Evolutionary conservation across 1,140 invertebrate genomes (phyloP).

Genomic region (Fragariocoptes setiger): DNA sequence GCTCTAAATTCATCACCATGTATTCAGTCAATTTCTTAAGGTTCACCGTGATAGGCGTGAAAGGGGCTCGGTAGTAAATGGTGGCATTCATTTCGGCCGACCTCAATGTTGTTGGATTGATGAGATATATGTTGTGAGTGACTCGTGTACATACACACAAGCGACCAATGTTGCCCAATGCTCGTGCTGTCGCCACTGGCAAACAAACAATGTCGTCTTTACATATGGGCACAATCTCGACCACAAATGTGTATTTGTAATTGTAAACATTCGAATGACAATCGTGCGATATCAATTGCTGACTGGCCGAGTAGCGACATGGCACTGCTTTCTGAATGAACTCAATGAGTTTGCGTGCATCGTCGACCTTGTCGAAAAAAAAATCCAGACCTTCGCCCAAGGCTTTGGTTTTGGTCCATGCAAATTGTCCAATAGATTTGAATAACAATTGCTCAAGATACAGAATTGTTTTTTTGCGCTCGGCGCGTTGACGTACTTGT

Average conservation of each 20-base stretch:
- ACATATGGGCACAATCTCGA: conserved; percentile 85
- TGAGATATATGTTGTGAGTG: conserved; percentile 57
- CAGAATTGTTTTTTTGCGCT: conserved; percentile 87
- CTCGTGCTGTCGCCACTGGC: conserved; percentile 48
- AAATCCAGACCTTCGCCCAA: conserved; percentile 61
- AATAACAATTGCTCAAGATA: conserved; percentile 90
- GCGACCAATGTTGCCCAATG: conserved; percentile 62
- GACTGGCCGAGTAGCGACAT: conserved; percentile 27
- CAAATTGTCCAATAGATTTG: conserved; percentile 68
- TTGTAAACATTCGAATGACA: conserved; percentile 84
- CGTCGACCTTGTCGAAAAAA: conserved; percentile 55
- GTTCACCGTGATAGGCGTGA: conserved; percentile 49
- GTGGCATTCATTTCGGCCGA: conserved; percentile 51
- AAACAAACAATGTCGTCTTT: conserved; percentile 82
- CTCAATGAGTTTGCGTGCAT: conserved; percentile 79
- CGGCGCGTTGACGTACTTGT: conserved; percentile 25
- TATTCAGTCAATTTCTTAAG: conserved; percentile 71
- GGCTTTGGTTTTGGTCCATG: conserved; percentile 72
- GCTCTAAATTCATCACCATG: conserved; percentile 73
- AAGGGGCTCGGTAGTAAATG: conserved; percentile 54
- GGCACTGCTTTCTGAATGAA: conserved; percentile 63
- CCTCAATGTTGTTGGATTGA: conserved; percentile 69
- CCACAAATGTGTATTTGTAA: conserved; percentile 47
- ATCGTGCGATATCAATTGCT: conserved; percentile 88
- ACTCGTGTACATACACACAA: conserved; percentile 64